phyloP scores from a whole-genome alignment of 2,888 invertebrate genomes.

The Synergus japonicus region DNA sequence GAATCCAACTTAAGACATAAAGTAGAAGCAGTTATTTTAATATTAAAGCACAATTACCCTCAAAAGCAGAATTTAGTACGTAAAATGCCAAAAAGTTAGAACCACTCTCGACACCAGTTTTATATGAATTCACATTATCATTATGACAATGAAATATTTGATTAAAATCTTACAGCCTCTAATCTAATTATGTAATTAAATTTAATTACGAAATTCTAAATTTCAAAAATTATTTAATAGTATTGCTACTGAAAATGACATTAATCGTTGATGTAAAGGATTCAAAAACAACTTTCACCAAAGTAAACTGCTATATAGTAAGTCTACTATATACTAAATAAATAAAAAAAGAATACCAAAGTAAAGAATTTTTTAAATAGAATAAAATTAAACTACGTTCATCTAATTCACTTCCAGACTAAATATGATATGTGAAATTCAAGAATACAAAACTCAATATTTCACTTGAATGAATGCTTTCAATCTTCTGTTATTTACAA shows the following conservation, averaged over 20 bases:
- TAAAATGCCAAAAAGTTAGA: not conserved
- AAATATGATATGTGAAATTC: not conserved
- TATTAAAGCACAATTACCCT: constrained; percentile 19
- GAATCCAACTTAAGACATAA: not conserved
- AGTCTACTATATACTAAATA: not conserved
- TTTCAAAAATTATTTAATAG: not conserved
- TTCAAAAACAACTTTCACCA: not conserved
- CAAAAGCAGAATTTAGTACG: constrained; percentile 49
- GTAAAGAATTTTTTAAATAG: not conserved
- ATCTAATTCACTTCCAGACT: not conserved
- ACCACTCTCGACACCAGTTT: not conserved
- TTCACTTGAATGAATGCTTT: constrained; percentile 25
- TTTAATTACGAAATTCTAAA: not conserved
- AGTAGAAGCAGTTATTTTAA: not conserved
- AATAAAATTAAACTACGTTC: not conserved
- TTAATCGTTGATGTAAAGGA: not conserved
- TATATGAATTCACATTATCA: not conserved
- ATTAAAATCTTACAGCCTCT: not conserved
- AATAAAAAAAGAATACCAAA: not conserved
- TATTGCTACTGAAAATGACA: not conserved
- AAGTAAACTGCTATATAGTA: not conserved
- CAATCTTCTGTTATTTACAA: constrained; percentile 23
- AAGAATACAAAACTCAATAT: not conserved
- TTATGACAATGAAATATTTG: not conserved
- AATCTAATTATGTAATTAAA: not conserved